These are phyloP conservation scores for Danio albolineatus DNA, from an alignment of 2,797 vertebrate species.

Conservation along the genomic window DNA sequence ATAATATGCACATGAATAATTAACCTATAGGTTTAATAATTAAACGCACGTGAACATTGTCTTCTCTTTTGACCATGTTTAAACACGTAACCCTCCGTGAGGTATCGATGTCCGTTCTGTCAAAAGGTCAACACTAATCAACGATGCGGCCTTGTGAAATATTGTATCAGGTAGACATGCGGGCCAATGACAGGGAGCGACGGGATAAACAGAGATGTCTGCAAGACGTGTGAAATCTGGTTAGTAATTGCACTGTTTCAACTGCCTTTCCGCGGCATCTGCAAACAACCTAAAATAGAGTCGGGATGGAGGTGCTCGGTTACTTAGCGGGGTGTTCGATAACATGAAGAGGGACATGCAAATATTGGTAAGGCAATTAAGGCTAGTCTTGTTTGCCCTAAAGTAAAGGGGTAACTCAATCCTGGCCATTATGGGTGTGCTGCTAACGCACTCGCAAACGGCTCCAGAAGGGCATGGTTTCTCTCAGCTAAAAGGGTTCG, in stretches of 20 bases:
- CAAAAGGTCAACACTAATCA: conserved; percentile 43
- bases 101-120: conserved; percentile 30
- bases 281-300: conserved; percentile 80
- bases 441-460: conserved; percentile 71
- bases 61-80: conserved; percentile 47
- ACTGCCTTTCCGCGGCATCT: conserved; percentile 67
- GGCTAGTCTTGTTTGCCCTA: conserved; percentile 75
- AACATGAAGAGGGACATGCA: conserved; percentile 80
- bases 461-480: conserved; percentile 69
- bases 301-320: conserved; percentile 64
- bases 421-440: conserved; percentile 76
- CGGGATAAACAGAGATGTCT: conserved; percentile 66
- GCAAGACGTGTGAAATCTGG: conserved; percentile 74
- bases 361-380: conserved; percentile 83
- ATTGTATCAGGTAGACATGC: conserved; percentile 7
- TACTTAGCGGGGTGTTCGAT: conserved; percentile 80
- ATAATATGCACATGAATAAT: conserved; percentile 61
- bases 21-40: conserved; percentile 61
- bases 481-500: conserved; percentile 76
- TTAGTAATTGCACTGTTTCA: conserved; percentile 76
- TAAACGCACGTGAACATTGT: conserved; percentile 54
- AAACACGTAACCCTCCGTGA: conserved; percentile 20
- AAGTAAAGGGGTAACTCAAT: conserved; percentile 81
- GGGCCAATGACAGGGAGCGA: conserved; percentile 28
- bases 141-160: conserved; percentile 20